Conservation (phyloP, 2,888 invertebrate genomes). For the Ferrisia virgata region DNA sequence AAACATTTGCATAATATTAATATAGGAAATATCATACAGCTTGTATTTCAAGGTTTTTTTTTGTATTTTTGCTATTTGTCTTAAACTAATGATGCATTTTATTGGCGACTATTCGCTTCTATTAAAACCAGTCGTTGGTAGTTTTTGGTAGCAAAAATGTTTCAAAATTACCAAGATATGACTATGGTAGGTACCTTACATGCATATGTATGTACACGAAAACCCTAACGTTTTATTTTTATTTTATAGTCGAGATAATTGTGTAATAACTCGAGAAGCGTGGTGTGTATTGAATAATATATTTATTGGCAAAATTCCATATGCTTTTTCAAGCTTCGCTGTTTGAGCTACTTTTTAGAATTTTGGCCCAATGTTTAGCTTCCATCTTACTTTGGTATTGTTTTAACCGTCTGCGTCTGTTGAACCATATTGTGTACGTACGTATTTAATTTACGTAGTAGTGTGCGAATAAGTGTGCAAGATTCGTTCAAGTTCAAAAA, state of each 20-base stretch:
- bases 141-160: neutral
- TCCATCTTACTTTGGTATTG: neutral
- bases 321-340: neutral
- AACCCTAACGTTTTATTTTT: neutral
- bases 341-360: neutral
- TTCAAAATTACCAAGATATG: neutral
- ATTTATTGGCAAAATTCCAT: slow-evolving; percentile 18
- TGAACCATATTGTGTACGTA: neutral
- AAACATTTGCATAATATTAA: neutral
- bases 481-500: neutral
- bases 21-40: neutral
- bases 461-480: neutral
- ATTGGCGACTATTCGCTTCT: neutral
- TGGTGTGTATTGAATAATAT: slow-evolving; percentile 15
- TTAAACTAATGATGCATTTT: neutral
- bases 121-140: neutral
- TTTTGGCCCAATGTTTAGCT: neutral
- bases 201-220: no score
- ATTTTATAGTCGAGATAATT: neutral
- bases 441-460: neutral
- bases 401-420: neutral
- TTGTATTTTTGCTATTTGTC: neutral
- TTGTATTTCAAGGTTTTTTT: neutral
- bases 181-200: neutral
- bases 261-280: neutral